Evolutionary conservation across 2,797 vertebrate genomes (phyloP), one percentile per base, ranked within the genome.

Genomic region (Acipenser oxyrinchus): DNA sequence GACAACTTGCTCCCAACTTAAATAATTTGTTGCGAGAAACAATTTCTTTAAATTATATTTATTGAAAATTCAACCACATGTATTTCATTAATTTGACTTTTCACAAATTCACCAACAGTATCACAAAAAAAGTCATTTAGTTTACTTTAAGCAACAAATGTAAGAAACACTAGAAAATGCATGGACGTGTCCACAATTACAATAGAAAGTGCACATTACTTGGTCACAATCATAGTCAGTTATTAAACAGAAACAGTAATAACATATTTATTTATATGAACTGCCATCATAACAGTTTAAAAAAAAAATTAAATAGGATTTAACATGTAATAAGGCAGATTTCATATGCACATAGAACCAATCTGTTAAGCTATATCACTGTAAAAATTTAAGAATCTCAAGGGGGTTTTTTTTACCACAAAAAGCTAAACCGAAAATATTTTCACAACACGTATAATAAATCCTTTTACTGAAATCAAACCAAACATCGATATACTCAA

Each of bases 81-180:
- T 86, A 88, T 89, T 86, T 90, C 85, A 87, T 79, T 89, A 89
- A 86, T 82, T 81, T 88, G 65, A 63, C 60, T 90, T 88, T 87
- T 89, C 87, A 91, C 88, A 90, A 88, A 85, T 87, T 89, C 89
- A 92, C 88, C 88, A 90, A 92, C 89, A 90, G 89, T 92, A 91
- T 91, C 89, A 91, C 90, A 91, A 91, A 89, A 86, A 78, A 82
- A 83, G 79, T 85, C 80, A 77, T 76, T 83, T 84, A 86, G 78
- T 48, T 83, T 88, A 87, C 78, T 84, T 84, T 89, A 88, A 89
- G 85, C 86, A 90, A 90, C 87, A 86, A 76, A 68, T 49, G 66
- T 89, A 88, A 91, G 86, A 90, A 90, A 90, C 89, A 90, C 90
- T 87, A 89, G 85, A 83, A 86, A 87, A 89, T 90, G 88, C 87